Evolutionary conservation across 2,888 invertebrate species (phyloP), one percentile per base, ranked within the genome.

Genomic region (Eristalis pertinax): DNA sequence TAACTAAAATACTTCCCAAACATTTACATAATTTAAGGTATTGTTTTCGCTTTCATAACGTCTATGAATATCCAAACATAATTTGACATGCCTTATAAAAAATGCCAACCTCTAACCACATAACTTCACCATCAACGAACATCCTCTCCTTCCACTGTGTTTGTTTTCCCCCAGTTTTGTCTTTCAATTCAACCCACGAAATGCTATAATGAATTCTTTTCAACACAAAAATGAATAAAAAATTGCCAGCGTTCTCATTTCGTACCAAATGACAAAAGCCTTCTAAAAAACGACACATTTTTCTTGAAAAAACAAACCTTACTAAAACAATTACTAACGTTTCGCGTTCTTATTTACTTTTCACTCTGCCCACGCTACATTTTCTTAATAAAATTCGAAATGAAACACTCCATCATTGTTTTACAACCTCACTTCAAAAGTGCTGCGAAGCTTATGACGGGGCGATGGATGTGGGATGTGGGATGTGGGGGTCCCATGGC

Each of bases 321-420:
- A 58, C 24, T 35, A 65, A 75, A 13, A 58, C 65, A 65, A 67
- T 58, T 65, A 38, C 43, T 24, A 35, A 24, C 41, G 41, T 50
- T 11, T 35, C 29, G n/a, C 41, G 35, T 32, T 24, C 41, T 74
- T 80, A 62, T 72, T 72, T 72, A 65, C 73, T 79, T 72, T 73
- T 60, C 79, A 80, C 73, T 80, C 38, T 13, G 13, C 35, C 24
- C 70, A 24, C 10, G 64, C 63, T 58, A 38, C 67, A 68, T 75
- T 75, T 68, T 56, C 32, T 26, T 43, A 67, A 79, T 79, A 79
- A 79, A 73, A 73, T 32, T 15, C 78, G 58, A 65, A 78, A 78
- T 78, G 78, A 78, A 78, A 72, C 56, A 56, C 63, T 76, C 32
- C 50, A 69, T 26, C 77, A 38, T 56, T 56, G 43, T 73, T 62